Conservation (phyloP, 2,113 vertebrate genomes). For the Thamnophis sirtalis region DNA sequence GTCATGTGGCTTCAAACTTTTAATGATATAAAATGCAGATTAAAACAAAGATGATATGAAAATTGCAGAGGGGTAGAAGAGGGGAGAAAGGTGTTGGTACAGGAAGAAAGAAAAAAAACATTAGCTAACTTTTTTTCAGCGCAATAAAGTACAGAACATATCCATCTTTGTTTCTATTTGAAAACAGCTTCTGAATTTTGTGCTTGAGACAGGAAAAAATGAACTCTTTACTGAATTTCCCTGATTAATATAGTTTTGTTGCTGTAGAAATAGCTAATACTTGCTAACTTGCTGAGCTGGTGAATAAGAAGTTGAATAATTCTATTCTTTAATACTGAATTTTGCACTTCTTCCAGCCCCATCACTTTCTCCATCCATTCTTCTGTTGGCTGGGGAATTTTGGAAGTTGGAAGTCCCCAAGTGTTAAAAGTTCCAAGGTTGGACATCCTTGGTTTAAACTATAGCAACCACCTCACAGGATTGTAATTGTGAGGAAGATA, state of each 20-base stretch:
- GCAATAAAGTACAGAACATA: background rate
- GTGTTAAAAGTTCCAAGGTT: background rate
- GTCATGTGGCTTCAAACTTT: background rate
- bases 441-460: background rate
- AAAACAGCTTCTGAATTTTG: background rate
- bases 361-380: background rate
- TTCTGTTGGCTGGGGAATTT: background rate
- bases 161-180: background rate
- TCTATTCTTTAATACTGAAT: background rate
- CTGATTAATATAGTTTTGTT: too few relatives aligned
- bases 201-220: background rate
- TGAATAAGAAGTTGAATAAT: background rate
- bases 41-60: background rate
- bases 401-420: background rate
- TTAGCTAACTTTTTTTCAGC: background rate
- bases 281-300: background rate
- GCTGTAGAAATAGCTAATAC: background rate
- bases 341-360: background rate
- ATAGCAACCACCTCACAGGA: background rate
- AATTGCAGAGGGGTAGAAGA: background rate
- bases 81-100: background rate
- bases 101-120: background rate
- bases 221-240: background rate
- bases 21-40: background rate
- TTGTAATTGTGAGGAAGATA: background rate